Conservation (phyloP, 2,113 vertebrate genomes). For the Myrmecobius fasciatus region DNA sequence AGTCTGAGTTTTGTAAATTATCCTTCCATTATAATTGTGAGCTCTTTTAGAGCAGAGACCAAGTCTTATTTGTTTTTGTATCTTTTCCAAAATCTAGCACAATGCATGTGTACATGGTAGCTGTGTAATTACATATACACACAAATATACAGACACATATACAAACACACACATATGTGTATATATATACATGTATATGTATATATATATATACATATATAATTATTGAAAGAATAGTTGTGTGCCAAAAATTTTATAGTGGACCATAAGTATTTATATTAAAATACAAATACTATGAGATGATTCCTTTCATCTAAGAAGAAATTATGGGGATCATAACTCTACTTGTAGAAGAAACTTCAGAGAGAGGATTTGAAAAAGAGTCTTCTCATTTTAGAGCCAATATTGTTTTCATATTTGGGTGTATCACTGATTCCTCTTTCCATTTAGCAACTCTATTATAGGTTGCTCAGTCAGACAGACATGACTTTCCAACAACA, state of each 20-base stretch:
- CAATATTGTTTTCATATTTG: background rate
- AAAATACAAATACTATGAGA: background rate
- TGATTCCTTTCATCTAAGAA: background rate
- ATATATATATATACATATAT: too few relatives aligned
- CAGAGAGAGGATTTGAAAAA: background rate
- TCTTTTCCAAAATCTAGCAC: background rate
- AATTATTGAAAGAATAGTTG: background rate
- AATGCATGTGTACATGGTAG: background rate
- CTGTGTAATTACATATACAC: background rate
- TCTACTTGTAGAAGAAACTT: too few relatives aligned
- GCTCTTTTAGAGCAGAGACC: background rate
- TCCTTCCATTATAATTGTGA: background rate
- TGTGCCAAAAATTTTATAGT: background rate
- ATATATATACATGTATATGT: too few relatives aligned
- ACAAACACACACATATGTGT: too few relatives aligned
- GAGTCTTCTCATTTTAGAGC: background rate
- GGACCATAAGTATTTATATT: background rate
- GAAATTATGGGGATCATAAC: background rate
- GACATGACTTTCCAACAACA: background rate
- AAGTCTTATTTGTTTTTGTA: background rate
- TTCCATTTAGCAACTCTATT: background rate
- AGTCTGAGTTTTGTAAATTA: background rate
- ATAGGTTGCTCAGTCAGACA: background rate
- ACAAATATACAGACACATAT: too few relatives aligned
- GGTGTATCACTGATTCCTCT: background rate